Evolutionary conservation across 2,113 vertebrate genomes (phyloP).

Genomic region (Carassius carassius): DNA sequence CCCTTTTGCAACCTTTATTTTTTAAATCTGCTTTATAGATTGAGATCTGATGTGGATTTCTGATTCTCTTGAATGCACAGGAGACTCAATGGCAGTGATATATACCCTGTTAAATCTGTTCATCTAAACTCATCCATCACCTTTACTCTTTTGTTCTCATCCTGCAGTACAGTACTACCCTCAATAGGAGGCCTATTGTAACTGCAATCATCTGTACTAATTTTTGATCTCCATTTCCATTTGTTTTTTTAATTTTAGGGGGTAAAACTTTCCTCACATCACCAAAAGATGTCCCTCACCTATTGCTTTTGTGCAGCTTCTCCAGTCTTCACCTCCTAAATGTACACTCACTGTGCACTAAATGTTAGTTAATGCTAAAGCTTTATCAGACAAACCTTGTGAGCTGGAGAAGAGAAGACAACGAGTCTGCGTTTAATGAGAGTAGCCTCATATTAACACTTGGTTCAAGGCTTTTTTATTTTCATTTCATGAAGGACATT

Average conservation of each 20-base stretch:
- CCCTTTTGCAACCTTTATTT: no score
- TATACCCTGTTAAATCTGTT: not conserved
- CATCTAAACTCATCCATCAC: not conserved
- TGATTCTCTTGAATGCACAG: not conserved
- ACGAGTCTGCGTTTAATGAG: conserved; percentile 68
- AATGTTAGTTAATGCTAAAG: conserved; percentile 54
- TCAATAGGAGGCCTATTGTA: conserved; percentile 51
- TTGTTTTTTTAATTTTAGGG: not conserved
- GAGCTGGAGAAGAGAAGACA: conserved; percentile 65
- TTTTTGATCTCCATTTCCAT: not conserved
- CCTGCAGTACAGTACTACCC: conserved; percentile 61
- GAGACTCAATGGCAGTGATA: conserved; percentile 3
- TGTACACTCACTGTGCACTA: not conserved
- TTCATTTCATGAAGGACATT: conserved; percentile 31
- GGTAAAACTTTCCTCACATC: not conserved
- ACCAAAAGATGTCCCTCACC: not conserved
- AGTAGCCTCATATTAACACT: conserved; percentile 69
- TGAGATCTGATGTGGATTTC: not conserved
- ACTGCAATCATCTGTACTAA: not conserved
- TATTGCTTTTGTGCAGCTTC: not conserved
- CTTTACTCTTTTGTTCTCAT: not conserved
- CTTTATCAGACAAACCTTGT: conserved; percentile 58
- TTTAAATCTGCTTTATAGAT: not conserved
- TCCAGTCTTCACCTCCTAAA: not conserved
- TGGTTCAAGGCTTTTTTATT: conserved; percentile 60